A percentile compares a stretch with the other conserved stretches of the same genome.
These are phyloP conservation scores for Blastobasis lacticolella DNA, from an alignment of 2,888 invertebrate genomes.

Conservation along the genomic window DNA sequence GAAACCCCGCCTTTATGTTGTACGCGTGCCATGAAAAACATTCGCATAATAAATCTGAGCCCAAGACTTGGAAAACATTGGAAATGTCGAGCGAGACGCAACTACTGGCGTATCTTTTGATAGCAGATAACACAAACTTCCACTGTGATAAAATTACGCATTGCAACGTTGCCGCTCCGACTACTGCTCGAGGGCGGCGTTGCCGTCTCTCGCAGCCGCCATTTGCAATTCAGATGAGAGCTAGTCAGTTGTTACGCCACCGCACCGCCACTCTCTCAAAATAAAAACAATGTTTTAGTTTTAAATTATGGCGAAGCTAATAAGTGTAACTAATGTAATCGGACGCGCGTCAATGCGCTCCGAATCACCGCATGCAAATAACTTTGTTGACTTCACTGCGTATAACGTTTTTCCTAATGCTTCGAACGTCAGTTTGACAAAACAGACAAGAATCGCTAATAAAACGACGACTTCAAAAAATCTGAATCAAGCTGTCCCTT, in stretches of 20 bases:
- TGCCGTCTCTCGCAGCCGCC: conserved; percentile 45
- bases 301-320: conserved; percentile 33
- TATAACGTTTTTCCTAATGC: too few species aligned
- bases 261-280: conserved; percentile 50
- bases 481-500: too few species aligned
- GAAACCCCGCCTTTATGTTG: conserved; percentile 23
- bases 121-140: conserved; percentile 43
- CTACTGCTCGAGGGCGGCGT: conserved; percentile 27
- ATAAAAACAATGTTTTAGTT: conserved; percentile 57
- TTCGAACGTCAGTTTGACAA: too few species aligned
- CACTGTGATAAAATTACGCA: conserved; percentile 60
- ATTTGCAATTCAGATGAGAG: conserved; percentile 61
- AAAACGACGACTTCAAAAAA: too few species aligned
- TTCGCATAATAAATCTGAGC: conserved; percentile 14
- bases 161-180: conserved; percentile 46
- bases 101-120: conserved; percentile 25
- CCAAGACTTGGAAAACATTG: conserved; percentile 6
- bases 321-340: conserved; percentile 32
- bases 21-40: conserved; percentile 16
- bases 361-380: neutral
- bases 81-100: conserved; percentile 16
- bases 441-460: too few species aligned
- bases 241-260: conserved; percentile 39
- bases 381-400: neutral
- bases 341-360: conserved; percentile 27